Percentiles rank a stretch among this genome's conserved stretches.
These are phyloP conservation scores for Spinus pinus DNA, from an alignment of 2,797 vertebrate genomes.

Conservation along the genomic window DNA sequence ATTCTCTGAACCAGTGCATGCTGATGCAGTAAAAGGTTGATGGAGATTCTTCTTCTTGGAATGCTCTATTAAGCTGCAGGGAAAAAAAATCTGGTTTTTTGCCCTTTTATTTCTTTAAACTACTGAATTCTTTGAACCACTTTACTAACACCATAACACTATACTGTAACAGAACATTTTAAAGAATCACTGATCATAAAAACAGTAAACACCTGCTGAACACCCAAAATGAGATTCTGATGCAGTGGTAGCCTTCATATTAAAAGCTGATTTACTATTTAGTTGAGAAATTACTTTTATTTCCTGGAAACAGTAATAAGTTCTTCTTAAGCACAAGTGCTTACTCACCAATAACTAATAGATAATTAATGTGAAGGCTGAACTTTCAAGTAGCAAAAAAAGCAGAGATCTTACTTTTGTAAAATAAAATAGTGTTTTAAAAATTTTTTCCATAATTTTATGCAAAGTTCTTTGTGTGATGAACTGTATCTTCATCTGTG, in stretches of 20 bases:
- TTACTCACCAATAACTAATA: not conserved
- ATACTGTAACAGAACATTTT: not conserved
- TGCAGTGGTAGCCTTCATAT: not conserved
- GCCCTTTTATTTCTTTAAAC: not conserved
- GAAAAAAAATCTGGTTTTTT: not conserved
- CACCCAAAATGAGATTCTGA: not conserved
- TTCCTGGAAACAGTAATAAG: not conserved
- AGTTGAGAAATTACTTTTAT: not conserved
- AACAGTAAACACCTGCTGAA: not conserved
- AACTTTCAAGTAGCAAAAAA: not conserved
- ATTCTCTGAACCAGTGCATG: constrained; percentile 99
- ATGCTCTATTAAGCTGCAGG: constrained; percentile 93
- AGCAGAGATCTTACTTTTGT: not conserved
- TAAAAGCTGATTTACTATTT: not conserved
- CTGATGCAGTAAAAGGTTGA: constrained; percentile 98
- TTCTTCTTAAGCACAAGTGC: not conserved
- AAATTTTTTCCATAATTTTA: not conserved
- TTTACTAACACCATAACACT: not conserved
- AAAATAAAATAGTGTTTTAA: not conserved
- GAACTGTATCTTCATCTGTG: not conserved
- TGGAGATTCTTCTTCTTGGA: constrained; percentile 97
- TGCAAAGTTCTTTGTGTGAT: not conserved
- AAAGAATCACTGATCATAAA: not conserved
- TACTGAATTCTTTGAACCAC: not conserved
- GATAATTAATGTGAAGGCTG: not conserved